Base-by-base conservation (phyloP, 2,888 invertebrate species). In the Plebejus anna region DNA sequence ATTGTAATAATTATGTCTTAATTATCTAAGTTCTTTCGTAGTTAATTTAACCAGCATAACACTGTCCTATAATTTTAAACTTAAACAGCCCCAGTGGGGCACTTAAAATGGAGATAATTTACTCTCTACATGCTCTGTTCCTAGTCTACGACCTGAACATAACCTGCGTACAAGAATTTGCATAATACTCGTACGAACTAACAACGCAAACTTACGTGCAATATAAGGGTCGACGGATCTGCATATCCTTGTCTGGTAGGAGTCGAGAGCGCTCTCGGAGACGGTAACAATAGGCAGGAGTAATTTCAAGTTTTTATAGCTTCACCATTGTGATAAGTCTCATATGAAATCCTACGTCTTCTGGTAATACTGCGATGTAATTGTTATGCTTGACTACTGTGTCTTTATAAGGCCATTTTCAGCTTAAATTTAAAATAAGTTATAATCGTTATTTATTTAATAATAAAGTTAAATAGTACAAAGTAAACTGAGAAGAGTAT, bases 171-270 rank as follows among this genome's bases (percentile, higher is more conserved):
- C 28, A 28, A 55, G 55, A 55, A 73, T 73, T 73, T 73, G 73
- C 73, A 73, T 73, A 73, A 32, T 28, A 73, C 73, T 73, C 47
- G 51, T 73, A 72, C 72, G 72, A 61, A 77, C 55, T 75, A 77
- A 75, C 47, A 66, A 70, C 57, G 75, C 77, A 79, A 78, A 78
- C 77, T 77, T 75, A 78, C 78, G 79, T 79, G 78, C 77, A 78
- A 77, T 79, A 78, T 78, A 78, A 79, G 78, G 80, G 78, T 80
- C 80, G 81, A 84, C 84, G 89, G 87, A 89, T 88, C 88, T 90
- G 89, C 90, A 89, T 89, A 90, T 22, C 22, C 0, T 89, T 90
- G 90, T 90, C 88, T 89, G 87, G 82, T 83, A 80, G 76, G 83
- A 86, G 83, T 80, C 79, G 81, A 77, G 77, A 86, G 88, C 88